A percentile compares a stretch with the other conserved stretches of the same genome.
phyloP scores from a whole-genome alignment of 2,888 invertebrate species.

The Neoaliturus tenellus region DNA sequence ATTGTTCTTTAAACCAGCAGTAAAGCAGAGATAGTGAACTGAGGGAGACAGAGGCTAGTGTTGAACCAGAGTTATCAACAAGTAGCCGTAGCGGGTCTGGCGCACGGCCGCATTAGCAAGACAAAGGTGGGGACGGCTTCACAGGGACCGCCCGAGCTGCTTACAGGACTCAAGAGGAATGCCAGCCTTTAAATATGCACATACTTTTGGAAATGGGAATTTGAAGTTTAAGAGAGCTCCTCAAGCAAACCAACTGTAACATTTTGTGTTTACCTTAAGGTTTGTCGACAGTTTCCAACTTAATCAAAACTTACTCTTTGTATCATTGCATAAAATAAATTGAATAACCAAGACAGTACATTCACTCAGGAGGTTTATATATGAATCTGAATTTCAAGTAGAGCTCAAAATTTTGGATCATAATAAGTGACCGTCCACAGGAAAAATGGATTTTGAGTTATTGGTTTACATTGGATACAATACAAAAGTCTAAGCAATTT shows the following conservation, averaged over 20 bases:
- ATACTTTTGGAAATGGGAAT: not conserved
- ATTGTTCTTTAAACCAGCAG: not conserved
- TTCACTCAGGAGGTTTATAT: no score
- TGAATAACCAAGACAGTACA: no score
- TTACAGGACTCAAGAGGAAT: not conserved
- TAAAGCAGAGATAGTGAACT: not conserved
- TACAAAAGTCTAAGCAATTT: no score
- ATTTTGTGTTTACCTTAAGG: no score
- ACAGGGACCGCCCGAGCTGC: not conserved
- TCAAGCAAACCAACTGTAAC: not conserved
- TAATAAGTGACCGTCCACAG: no score
- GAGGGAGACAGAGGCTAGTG: not conserved
- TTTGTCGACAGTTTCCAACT: no score
- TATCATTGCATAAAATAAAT: no score
- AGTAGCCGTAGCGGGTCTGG: not conserved
- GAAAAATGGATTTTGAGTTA: no score
- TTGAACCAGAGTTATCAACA: slow-evolving; percentile 1
- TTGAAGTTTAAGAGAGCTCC: not conserved
- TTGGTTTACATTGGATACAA: no score
- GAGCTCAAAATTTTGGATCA: no score
- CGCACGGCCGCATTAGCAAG: slow-evolving; percentile 12
- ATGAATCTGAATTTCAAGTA: no score
- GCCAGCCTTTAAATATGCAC: slow-evolving; percentile 2
- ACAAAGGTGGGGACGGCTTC: slow-evolving; percentile 4
- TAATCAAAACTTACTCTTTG: no score